Conservation (phyloP, 2,113 vertebrate species). For the Eulemur macaco region DNA sequence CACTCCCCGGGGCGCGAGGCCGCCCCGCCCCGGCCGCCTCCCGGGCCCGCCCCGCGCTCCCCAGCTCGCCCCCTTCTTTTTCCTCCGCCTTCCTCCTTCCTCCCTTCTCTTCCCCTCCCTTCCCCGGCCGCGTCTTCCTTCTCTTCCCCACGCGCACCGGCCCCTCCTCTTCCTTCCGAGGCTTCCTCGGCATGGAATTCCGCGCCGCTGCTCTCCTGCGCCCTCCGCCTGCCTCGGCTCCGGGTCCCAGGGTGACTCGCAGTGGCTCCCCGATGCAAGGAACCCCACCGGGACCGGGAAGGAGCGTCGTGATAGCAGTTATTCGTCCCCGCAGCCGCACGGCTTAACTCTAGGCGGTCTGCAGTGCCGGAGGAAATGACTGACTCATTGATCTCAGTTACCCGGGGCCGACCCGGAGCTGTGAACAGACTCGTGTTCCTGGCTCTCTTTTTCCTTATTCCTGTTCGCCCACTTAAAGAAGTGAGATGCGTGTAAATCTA, state of each 20-base stretch:
- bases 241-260: background rate
- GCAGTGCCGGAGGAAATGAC: background rate
- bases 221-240: background rate
- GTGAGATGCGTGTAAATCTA: background rate
- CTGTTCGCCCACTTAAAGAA: no score
- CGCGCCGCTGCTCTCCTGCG: background rate
- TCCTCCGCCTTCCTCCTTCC: background rate
- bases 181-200: background rate
- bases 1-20: background rate
- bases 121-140: background rate
- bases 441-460: no score
- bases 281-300: background rate
- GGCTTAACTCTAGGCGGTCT: background rate
- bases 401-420: background rate
- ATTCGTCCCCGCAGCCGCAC: background rate
- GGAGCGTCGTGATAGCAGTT: background rate
- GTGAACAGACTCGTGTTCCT: background rate
- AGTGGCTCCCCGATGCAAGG: background rate
- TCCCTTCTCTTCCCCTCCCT: background rate
- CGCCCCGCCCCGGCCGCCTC: background rate
- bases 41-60: background rate
- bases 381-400: background rate
- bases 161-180: conserved; percentile 78
- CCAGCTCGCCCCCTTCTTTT: background rate
- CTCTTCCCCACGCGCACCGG: background rate